Percentiles rank a stretch among this genome's conserved stretches.
These are phyloP conservation scores for Campoletis sonorensis DNA, from an alignment of 1,140 invertebrate species.

Conservation along the genomic window DNA sequence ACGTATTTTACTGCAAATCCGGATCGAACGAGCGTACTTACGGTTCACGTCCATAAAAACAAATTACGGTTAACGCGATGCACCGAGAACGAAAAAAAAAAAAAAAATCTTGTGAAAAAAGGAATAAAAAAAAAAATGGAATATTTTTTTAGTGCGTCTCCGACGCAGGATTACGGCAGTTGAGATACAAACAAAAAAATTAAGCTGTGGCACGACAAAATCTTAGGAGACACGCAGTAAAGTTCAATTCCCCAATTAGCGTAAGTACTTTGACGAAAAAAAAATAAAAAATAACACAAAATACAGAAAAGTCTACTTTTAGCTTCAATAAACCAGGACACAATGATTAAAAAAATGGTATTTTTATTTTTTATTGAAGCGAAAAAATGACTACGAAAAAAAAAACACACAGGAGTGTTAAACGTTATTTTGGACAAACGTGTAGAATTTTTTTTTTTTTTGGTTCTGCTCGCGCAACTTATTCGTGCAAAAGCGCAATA, in stretches of 20 bases:
- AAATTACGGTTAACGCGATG: conserved; percentile 7
- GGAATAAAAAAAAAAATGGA: not conserved
- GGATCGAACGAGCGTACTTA: not conserved
- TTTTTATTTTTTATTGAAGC: not conserved
- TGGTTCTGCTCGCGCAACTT: not conserved
- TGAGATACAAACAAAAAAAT: not conserved
- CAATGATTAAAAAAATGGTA: not conserved
- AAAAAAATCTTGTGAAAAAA: too few relatives aligned
- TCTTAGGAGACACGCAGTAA: not conserved
- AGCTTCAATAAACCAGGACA: conserved; percentile 13
- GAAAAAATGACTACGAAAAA: not conserved
- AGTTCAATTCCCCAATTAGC: conserved; percentile 2
- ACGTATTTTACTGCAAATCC: not conserved
- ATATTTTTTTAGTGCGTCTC: conserved; percentile 1
- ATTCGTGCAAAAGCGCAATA: not conserved
- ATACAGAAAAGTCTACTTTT: conserved; percentile 5
- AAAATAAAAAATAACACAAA: too few relatives aligned
- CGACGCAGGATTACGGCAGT: not conserved
- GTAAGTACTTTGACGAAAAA: not conserved
- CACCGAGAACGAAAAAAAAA: conserved; percentile 13
- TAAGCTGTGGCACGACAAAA: not conserved
- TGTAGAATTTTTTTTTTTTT: not conserved
- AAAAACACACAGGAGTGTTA: not conserved
- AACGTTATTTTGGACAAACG: not conserved
- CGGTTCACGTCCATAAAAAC: conserved; percentile 8